Base-by-base conservation (phyloP, 1,140 invertebrate genomes). In the Diachasma alloeum region DNA sequence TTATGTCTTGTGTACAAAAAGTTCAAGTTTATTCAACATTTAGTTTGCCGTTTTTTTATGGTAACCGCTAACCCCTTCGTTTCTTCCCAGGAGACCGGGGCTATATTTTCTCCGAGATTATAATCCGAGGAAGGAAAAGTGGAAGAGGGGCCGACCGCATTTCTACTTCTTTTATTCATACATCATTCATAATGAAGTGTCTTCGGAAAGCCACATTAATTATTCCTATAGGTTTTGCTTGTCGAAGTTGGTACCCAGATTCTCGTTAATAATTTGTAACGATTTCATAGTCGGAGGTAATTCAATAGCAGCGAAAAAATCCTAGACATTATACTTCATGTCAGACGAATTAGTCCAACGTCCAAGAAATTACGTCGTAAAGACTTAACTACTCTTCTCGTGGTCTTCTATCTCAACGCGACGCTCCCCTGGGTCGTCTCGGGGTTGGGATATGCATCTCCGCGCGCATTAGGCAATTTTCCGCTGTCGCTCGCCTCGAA, bases 351-450 rank as follows among this genome's bases (percentile, higher is more conserved):
- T 70, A 71, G 59, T 46, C 17, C 68, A 44, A 76, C 39, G 68
- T 76, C 44, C 39, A 59, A 56, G 53, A 76, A 76, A 76, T 76
- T 59, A 59, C 24, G 36, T 76, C 71, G 75, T 76, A 76, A 76
- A 76, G 46, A 76, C 46, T 76, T 72, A 76, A 76, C 69, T 72
- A 63, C 69, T n/a, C 69, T 17, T 68, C 44, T 69, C 46, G 37
- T 71, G 17, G 66, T 71, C 66, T 42, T 70, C 63, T 56, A 53
- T 59, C 67, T 76, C 15, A 24, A 22, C 63, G 13, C 74, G 19
- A 66, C 26, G 26, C 66, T 19, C 42, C 31, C 22, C 46, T 74
- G 44, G 59, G n/a, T 56, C 48, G 31, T 72, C 36, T 37, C 44
- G 13, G 10, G 36, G 26, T 24, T 74, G 36, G 44, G 26, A 39